A percentile compares a stretch with the other conserved stretches of the same genome.
phyloP scores from a whole-genome alignment of 2,113 vertebrate genomes.

The Pseudopipra pipra region DNA sequence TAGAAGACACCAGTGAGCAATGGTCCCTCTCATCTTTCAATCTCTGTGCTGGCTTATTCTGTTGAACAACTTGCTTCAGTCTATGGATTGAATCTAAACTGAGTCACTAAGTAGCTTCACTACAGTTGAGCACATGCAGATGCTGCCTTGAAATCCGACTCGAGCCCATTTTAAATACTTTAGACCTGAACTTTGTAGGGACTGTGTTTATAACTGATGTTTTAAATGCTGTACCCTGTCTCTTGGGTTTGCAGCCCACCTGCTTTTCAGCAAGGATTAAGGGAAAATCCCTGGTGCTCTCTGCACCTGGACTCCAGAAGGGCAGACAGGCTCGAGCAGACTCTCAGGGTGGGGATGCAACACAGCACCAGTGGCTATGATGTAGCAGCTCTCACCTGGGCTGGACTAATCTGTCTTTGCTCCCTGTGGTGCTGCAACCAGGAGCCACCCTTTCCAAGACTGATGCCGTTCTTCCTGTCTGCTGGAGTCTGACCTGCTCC shows the following conservation, averaged over 20 bases:
- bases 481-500: neutral
- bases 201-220: accelerated
- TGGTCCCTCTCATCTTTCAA: neutral
- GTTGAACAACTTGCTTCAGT: neutral
- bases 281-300: neutral
- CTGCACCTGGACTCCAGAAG: neutral
- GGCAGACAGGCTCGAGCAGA: accelerated
- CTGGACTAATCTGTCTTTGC: neutral
- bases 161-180: neutral
- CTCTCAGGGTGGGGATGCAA: neutral
- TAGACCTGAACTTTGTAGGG: neutral
- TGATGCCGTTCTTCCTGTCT: neutral
- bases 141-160: neutral
- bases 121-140: neutral
- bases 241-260: neutral
- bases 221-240: neutral
- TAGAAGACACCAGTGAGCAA: neutral
- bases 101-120: neutral
- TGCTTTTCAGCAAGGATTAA: neutral
- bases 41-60: neutral
- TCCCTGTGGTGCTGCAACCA: accelerated
- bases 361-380: neutral
- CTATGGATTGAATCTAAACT: neutral
- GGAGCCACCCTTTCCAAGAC: neutral
- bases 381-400: neutral